Conservation (phyloP, 2,888 invertebrate species). For the Ophion ventricosus region DNA sequence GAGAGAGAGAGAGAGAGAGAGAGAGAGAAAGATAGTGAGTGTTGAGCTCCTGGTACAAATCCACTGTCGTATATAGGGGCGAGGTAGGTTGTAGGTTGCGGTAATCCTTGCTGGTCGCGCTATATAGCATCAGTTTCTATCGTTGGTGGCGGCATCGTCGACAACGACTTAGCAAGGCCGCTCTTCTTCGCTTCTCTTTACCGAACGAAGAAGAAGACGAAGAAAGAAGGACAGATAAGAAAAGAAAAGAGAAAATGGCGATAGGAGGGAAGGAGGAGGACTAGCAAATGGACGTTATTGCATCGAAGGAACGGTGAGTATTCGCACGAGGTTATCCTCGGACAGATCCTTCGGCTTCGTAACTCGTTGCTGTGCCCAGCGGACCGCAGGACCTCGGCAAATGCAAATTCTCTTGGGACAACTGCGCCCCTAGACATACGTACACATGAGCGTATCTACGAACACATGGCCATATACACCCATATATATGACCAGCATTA, state of each 20-base stretch:
- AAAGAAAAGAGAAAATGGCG: background rate
- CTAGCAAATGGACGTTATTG: conserved; percentile 64
- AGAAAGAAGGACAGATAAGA: conserved; percentile 6
- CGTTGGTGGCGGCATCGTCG: conserved; percentile 52
- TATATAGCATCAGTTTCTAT: conserved; percentile 56
- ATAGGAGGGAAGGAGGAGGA: conserved; percentile 7
- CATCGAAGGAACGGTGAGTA: conserved; percentile 69
- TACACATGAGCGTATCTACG: background rate
- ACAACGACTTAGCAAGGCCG: conserved; percentile 60
- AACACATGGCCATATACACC: conserved; percentile 16
- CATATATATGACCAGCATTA: conserved; percentile 40
- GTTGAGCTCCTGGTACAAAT: conserved; percentile 44
- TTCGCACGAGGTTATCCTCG: conserved; percentile 73
- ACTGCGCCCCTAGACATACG: conserved; percentile 43
- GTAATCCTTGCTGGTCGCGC: conserved; percentile 53
- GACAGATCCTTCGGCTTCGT: conserved; percentile 65
- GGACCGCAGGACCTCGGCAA: conserved; percentile 55
- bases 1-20: conserved; percentile 30
- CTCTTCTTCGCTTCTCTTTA: conserved; percentile 49
- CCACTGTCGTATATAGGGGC: conserved; percentile 46
- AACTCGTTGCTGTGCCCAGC: conserved; percentile 53
- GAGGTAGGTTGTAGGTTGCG: conserved; percentile 58
- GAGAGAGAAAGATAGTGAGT: conserved; percentile 18
- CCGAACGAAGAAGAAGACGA: conserved; percentile 15
- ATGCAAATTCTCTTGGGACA: conserved; percentile 62